These are phyloP conservation scores for Sisyra terminalis DNA, from an alignment of 2,888 invertebrate species.

Conservation along the genomic window DNA sequence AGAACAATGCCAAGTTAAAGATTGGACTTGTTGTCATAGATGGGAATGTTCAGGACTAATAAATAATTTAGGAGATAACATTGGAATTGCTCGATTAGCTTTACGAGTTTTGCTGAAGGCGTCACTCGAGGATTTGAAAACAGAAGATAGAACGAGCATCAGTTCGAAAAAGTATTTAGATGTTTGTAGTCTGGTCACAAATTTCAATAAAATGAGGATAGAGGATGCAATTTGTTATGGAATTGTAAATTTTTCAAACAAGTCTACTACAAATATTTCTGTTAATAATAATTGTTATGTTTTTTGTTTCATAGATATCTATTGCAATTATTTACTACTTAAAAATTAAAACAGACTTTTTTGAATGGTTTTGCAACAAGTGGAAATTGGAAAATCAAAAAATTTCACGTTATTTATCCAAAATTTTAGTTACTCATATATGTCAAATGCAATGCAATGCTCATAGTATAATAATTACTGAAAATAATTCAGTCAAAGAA, in stretches of 20 bases:
- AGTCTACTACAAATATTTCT: not conserved
- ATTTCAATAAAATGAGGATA: conserved; percentile 48
- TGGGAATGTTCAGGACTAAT: conserved; percentile 56
- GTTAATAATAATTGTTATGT: not conserved
- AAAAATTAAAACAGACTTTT: conserved; percentile 44
- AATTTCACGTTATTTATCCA: conserved; percentile 38
- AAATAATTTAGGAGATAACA: conserved; percentile 42
- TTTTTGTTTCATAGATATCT: conserved; percentile 35
- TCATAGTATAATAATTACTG: conserved; percentile 35
- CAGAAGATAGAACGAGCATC: conserved; percentile 24
- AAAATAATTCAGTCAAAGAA: not conserved
- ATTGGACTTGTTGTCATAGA: conserved; percentile 40
- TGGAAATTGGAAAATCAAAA: conserved; percentile 21
- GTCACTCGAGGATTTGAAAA: conserved; percentile 9
- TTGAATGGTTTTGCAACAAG: conserved; percentile 31
- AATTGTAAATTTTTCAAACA: conserved; percentile 32
- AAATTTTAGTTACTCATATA: conserved; percentile 54
- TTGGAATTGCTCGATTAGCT: conserved; percentile 69
- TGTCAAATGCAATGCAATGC: conserved; percentile 71
- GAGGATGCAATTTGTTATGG: conserved; percentile 53
- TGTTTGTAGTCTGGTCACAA: conserved; percentile 55
- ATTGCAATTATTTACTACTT: conserved; percentile 48
- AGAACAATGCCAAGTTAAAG: conserved; percentile 38
- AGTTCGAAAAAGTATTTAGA: conserved; percentile 36
- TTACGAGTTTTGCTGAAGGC: conserved; percentile 46